A percentile compares a stretch with the other conserved stretches of the same genome.
Conservation (phyloP, 2,113 vertebrate genomes). For the Colius striatus region DNA sequence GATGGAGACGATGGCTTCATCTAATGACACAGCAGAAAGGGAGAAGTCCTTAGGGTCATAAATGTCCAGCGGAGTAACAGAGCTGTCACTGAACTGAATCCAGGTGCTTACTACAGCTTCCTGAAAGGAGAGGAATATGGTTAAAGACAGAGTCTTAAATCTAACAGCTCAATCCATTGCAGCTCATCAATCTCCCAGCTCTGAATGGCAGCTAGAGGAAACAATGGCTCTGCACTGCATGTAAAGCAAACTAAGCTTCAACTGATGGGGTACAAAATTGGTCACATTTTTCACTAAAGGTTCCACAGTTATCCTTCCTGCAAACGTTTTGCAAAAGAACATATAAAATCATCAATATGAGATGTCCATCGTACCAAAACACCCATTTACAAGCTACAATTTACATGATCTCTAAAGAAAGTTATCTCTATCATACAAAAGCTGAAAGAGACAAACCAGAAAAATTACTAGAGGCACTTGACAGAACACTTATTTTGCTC, state of each 20-base stretch:
- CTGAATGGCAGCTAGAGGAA: background rate
- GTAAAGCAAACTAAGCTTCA: background rate
- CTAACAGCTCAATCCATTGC: background rate
- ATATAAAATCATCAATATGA: background rate
- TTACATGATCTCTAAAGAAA: background rate
- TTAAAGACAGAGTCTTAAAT: background rate
- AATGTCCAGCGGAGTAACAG: slow-evolving; percentile 89
- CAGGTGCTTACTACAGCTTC: slow-evolving; percentile 93
- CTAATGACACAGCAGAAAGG: slow-evolving; percentile 86
- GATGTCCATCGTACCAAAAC: background rate
- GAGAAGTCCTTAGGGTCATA: slow-evolving; percentile 88
- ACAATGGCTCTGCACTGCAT: background rate
- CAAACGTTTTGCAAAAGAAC: background rate
- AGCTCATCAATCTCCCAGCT: background rate
- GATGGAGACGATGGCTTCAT: slow-evolving; percentile 83
- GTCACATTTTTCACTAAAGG: background rate
- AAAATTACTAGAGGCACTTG: slow-evolving; percentile 22
- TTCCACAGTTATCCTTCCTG: background rate
- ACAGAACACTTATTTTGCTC: slow-evolving; percentile 41
- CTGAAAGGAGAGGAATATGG: slow-evolving; percentile 73
- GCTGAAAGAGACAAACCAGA: slow-evolving; percentile 12
- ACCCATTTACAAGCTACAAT: background rate
- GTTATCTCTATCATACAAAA: background rate
- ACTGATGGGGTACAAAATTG: background rate
- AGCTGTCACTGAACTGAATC: slow-evolving; percentile 96